These are phyloP conservation scores for Pseudochromis fuscus DNA, from an alignment of 2,797 vertebrate species.

Conservation along the genomic window DNA sequence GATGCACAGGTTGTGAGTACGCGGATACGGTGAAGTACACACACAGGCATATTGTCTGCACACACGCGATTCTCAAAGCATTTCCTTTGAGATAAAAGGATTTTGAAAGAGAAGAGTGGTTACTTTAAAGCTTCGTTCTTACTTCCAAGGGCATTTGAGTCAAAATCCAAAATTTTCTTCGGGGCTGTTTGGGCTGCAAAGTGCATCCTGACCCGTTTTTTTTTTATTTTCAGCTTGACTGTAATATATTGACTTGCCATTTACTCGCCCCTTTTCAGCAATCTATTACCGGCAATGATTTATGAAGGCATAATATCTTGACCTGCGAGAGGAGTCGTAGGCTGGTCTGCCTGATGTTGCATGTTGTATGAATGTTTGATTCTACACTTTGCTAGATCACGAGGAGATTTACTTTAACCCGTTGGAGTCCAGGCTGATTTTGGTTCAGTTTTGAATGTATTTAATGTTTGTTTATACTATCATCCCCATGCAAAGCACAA, in stretches of 20 bases:
- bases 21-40: conserved; percentile 1
- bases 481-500: too few species aligned
- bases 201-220: conserved; percentile 9
- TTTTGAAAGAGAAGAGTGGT: conserved; percentile 30
- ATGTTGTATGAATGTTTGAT: not conserved
- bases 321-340: not conserved
- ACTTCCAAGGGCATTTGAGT: conserved; percentile 41
- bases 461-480: too few species aligned
- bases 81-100: conserved; percentile 20
- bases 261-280: conserved; percentile 33
- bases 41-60: not conserved
- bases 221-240: conserved; percentile 23
- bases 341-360: not conserved
- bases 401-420: not conserved
- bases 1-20: not conserved
- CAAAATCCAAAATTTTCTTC: conserved; percentile 28
- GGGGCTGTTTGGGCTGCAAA: conserved; percentile 21
- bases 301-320: conserved; percentile 22
- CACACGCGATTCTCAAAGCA: not conserved
- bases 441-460: not conserved
- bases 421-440: not conserved
- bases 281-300: conserved; percentile 16
- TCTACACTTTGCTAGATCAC: conserved; percentile 2
- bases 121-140: conserved; percentile 22
- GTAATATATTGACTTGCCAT: conserved; percentile 49